Conservation (phyloP, 2,888 invertebrate genomes). For the Cryptosula pallasiana region DNA sequence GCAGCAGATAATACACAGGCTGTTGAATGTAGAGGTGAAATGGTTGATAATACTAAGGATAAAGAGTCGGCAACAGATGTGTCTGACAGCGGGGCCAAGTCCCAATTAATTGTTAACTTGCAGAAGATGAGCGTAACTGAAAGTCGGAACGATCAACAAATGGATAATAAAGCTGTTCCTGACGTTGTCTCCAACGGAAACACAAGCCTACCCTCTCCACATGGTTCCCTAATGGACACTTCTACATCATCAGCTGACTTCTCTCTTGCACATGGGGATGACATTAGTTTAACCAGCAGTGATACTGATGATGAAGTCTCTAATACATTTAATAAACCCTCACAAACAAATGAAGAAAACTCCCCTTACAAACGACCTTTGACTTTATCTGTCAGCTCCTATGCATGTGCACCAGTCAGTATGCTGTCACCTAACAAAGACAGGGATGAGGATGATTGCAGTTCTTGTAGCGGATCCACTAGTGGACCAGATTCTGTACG, state of each 20-base stretch:
- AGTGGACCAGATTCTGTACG: not conserved
- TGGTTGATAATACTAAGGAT: not conserved
- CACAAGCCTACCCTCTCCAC: not conserved
- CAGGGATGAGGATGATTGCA: not conserved
- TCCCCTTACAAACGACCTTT: conserved; percentile 11
- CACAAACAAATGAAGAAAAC: not conserved
- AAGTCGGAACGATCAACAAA: not conserved
- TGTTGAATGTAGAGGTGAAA: not conserved
- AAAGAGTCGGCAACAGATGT: not conserved
- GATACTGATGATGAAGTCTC: not conserved
- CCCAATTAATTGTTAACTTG: not conserved
- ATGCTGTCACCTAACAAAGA: not conserved
- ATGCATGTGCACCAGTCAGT: not conserved
- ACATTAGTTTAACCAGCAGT: not conserved
- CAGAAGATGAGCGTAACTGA: not conserved
- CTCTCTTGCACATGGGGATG: not conserved
- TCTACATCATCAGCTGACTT: not conserved
- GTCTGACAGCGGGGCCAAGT: not conserved
- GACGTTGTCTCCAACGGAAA: not conserved
- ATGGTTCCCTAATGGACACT: not conserved
- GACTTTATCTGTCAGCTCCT: not conserved
- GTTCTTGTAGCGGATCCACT: not conserved
- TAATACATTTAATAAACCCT: not conserved
- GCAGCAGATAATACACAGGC: not conserved
- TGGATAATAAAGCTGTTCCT: not conserved